Base-by-base conservation (phyloP, 2,113 vertebrate species). In the Corythaeola cristata region DNA sequence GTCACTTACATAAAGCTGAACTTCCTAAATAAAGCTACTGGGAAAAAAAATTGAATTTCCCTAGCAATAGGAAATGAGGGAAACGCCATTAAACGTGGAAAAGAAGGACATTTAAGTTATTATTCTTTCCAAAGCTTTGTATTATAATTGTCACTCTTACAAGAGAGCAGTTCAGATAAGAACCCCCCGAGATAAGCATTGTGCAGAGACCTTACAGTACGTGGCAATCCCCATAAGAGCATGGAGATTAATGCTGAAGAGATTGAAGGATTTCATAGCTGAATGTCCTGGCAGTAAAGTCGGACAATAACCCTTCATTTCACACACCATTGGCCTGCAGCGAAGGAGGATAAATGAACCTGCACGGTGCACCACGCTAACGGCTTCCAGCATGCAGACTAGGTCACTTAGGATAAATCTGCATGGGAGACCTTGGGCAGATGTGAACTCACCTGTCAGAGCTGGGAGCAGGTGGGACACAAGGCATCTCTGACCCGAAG, bases 261-360 rank as follows among this genome's bases (percentile, higher is more conserved):
- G 77, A 75, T 7, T 53, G 66, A 60, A 53, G 53, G 26, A 93
- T 89, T 95, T 89, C 28, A 71, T 35, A 87, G 64, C 41, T 63
- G 62, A 93, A 88, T 37, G 62, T 89, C 60, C 77, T 82, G 67
- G 80, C 81, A 37, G 66, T 55, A 12, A 60, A 93, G 66, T 3
- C 8, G 6, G 41, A 76, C 79, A 93, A 88, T 68, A 95, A 89
- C 58, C 69, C 58, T 75, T 58, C 56, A 82, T 91, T 96, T 95
- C 89, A 94, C 78, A 94, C 45, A n/a, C 53, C 77, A 76, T 82
- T 95, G 82, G 39, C 84, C 45, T 75, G 53, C 35, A 82, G 58
- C 1, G 5, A 71, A 84, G 47, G 56, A 72, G 53, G 59, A 69
- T 37, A 89, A 90, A 94, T 73, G 67, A 68, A 45, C 74, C 81